Evolutionary conservation across 2,888 invertebrate genomes (phyloP).

Genomic region (Gerris lacustris): DNA sequence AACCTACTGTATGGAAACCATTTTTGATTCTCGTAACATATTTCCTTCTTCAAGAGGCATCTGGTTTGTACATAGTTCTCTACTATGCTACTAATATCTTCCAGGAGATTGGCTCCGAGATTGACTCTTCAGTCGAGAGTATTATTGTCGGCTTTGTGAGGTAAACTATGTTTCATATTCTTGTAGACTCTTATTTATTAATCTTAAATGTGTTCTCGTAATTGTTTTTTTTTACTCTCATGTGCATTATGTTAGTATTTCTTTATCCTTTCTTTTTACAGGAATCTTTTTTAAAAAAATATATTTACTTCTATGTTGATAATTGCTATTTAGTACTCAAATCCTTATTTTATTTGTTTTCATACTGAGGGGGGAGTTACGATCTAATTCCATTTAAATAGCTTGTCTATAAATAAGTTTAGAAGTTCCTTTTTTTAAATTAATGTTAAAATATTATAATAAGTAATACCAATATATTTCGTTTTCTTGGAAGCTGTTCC

Average conservation of each 20-base stretch:
- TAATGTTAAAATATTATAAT: too few relatives aligned
- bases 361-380: too few relatives aligned
- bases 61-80: conserved; percentile 58
- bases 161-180: background rate
- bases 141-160: conserved; percentile 54
- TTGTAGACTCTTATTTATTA: background rate
- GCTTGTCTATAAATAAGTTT: too few relatives aligned
- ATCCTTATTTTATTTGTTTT: too few relatives aligned
- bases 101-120: conserved; percentile 50
- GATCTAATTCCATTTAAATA: too few relatives aligned
- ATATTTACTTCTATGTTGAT: too few relatives aligned
- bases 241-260: background rate
- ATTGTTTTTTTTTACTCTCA: background rate
- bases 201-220: background rate
- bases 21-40: conserved; percentile 52
- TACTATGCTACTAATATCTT: conserved; percentile 62
- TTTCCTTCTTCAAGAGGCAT: conserved; percentile 57
- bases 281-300: too few relatives aligned
- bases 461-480: too few relatives aligned
- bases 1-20: conserved; percentile 51
- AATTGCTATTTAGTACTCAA: too few relatives aligned
- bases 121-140: conserved; percentile 55
- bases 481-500: too few relatives aligned
- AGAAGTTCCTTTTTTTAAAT: too few relatives aligned
- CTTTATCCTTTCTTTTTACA: conserved; percentile 32